Conservation (phyloP, 2,113 vertebrate genomes). For the Cynocephalus volans region DNA sequence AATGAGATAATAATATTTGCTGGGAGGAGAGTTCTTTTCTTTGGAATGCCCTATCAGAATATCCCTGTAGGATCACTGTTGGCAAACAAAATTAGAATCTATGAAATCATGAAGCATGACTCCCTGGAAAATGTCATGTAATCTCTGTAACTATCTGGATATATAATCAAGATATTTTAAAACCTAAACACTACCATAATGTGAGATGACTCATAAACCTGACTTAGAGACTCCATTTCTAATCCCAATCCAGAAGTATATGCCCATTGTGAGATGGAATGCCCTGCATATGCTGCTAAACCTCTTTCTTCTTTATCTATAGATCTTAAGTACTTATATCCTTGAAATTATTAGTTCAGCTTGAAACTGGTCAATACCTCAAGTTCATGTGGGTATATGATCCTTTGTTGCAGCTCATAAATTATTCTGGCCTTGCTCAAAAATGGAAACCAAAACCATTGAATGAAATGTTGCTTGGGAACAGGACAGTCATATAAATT, state of each 20-base stretch:
- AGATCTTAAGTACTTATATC: neutral
- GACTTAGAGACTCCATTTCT: neutral
- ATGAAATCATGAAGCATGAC: neutral
- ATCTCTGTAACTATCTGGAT: neutral
- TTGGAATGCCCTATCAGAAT: neutral
- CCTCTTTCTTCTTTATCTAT: neutral
- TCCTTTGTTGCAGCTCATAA: neutral
- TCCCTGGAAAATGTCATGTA: neutral
- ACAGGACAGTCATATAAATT: neutral
- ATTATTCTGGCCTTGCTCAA: neutral
- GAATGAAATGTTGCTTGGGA: neutral
- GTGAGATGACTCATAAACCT: neutral
- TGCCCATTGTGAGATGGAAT: neutral
- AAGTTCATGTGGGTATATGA: neutral
- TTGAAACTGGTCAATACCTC: neutral
- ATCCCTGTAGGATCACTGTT: neutral
- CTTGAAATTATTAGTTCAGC: neutral
- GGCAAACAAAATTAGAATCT: constrained; percentile 3
- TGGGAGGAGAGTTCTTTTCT: neutral
- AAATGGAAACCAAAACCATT: neutral
- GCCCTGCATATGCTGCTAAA: neutral
- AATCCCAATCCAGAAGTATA: neutral
- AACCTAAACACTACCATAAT: neutral
- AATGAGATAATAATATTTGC: neutral
- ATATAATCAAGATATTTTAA: neutral